A percentile compares a stretch with the other conserved stretches of the same genome.
These are phyloP conservation scores for Rhinoderma darwinii DNA, from an alignment of 2,113 vertebrate species.

Conservation along the genomic window DNA sequence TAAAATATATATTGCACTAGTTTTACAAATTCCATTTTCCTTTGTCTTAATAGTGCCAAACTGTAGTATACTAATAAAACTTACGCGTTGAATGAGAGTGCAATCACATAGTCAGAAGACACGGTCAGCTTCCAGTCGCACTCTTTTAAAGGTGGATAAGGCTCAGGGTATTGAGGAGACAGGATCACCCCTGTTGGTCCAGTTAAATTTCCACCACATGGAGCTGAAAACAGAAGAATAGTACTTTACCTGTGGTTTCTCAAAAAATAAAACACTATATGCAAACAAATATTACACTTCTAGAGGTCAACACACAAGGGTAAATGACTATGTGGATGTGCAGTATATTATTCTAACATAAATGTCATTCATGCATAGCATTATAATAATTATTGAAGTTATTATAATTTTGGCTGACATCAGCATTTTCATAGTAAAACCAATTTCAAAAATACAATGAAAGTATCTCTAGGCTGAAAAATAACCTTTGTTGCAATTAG, in stretches of 20 bases:
- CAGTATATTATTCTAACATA: background rate
- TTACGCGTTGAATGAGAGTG: constrained; percentile 90
- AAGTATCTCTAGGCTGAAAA: background rate
- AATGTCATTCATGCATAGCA: background rate
- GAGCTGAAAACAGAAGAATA: constrained; percentile 75
- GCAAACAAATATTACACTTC: background rate
- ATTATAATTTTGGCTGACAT: constrained; percentile 7
- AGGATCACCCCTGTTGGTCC: constrained; percentile 91
- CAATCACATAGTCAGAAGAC: constrained; percentile 91
- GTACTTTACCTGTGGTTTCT: background rate
- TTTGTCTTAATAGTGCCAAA: background rate
- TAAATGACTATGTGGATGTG: background rate
- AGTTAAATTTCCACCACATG: constrained; percentile 89
- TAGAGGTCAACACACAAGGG: background rate
- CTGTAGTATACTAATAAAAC: constrained; percentile 60
- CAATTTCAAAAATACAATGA: constrained; percentile 19
- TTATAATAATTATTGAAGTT: constrained; percentile 18
- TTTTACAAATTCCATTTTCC: background rate
- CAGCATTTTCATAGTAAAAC: background rate
- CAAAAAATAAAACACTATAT: background rate
- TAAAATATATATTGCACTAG: background rate
- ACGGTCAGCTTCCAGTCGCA: constrained; percentile 95
- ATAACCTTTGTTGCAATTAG: constrained; percentile 33
- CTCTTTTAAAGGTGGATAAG: constrained; percentile 91
- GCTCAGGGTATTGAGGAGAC: constrained; percentile 94